A percentile compares a stretch with the other conserved stretches of the same genome.
Conservation (phyloP, 2,113 vertebrate species). For the Gracilinanus agilis region DNA sequence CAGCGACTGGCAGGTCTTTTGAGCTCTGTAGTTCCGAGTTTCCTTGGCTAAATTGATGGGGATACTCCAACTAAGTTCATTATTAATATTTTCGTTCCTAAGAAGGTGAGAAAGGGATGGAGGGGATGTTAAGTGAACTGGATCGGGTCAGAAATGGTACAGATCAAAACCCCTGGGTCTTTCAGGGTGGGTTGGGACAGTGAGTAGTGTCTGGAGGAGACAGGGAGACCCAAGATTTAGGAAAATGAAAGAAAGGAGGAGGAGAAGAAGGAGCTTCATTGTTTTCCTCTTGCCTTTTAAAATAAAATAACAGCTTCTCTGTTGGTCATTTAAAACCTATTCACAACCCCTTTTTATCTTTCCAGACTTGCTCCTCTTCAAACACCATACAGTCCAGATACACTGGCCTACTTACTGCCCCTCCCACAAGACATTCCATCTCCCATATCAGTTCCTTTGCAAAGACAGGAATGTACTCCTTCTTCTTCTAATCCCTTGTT, state of each 20-base stretch:
- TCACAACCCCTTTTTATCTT: background rate
- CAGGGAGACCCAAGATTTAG: background rate
- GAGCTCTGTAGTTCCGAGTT: background rate
- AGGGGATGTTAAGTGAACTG: background rate
- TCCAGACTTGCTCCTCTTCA: background rate
- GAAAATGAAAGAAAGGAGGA: background rate
- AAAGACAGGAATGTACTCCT: background rate
- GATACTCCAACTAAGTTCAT: background rate
- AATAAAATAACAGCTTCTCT: background rate
- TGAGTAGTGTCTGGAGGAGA: background rate
- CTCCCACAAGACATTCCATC: background rate
- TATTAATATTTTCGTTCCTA: background rate
- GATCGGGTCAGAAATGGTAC: background rate
- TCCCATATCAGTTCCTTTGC: background rate
- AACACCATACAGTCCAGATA: background rate
- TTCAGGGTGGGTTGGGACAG: background rate
- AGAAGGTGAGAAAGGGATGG: background rate
- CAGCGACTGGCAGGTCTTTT: background rate
- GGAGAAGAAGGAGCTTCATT: background rate
- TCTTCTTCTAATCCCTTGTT: background rate
- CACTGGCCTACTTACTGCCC: background rate
- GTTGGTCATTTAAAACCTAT: background rate
- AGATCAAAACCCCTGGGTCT: background rate
- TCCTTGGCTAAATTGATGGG: background rate
- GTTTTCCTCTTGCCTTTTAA: background rate